A percentile compares a stretch with the other conserved stretches of the same genome.
phyloP scores from a whole-genome alignment of 2,797 vertebrate species.

The Spizella passerina region DNA sequence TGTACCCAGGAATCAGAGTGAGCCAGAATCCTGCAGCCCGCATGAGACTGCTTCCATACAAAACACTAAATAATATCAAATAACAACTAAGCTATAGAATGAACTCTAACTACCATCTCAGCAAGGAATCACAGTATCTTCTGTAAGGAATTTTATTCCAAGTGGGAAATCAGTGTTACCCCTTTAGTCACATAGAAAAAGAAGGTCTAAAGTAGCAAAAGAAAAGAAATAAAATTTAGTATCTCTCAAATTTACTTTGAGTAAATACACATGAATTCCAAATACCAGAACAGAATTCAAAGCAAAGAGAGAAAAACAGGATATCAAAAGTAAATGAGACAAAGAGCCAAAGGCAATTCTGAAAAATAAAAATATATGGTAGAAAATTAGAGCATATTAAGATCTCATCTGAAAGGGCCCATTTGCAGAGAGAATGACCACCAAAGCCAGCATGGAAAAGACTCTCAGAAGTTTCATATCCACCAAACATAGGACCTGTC shows the following conservation, averaged over 20 bases:
- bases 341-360: background rate
- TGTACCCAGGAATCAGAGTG: background rate
- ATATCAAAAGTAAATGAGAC: background rate
- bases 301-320: background rate
- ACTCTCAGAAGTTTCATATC: background rate
- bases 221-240: background rate
- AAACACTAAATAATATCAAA: background rate
- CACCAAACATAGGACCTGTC: background rate
- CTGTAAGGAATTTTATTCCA: background rate
- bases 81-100: background rate
- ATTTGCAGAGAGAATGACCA: background rate
- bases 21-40: background rate
- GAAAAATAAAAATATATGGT: slow-evolving; percentile 3
- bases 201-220: background rate
- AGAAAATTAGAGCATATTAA: background rate
- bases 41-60: background rate
- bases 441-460: background rate
- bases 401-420: background rate
- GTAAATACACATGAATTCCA: slow-evolving; percentile 5
- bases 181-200: background rate
- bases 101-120: background rate
- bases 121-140: background rate
- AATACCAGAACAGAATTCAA: background rate
- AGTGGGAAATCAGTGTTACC: background rate
- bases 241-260: background rate